Percentiles rank a stretch among this genome's conserved stretches.
Evolutionary conservation across 2,113 vertebrate genomes (phyloP).

Genomic region (Corydoras maculifer): DNA sequence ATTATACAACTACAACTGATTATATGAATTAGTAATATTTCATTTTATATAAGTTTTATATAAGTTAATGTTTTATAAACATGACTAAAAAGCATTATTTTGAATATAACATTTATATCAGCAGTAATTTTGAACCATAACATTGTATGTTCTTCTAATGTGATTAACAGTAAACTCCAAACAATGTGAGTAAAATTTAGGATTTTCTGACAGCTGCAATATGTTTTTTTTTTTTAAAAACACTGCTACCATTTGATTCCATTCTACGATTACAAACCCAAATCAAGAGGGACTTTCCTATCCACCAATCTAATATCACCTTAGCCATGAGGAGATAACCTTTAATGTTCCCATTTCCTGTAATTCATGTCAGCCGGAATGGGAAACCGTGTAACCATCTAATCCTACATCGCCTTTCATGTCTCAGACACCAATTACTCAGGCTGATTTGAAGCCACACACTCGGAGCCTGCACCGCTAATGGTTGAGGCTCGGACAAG

Average conservation of each 20-base stretch:
- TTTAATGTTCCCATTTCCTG: conserved; percentile 46
- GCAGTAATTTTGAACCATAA: too few species aligned
- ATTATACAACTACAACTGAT: too few species aligned
- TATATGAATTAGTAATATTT: too few species aligned
- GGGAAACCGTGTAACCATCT: conserved; percentile 32
- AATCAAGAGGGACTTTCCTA: conserved; percentile 11
- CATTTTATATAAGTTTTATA: too few species aligned
- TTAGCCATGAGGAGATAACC: conserved; percentile 36
- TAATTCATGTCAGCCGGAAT: conserved; percentile 42
- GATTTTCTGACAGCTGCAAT: neutral
- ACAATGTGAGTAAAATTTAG: neutral
- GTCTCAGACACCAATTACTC: conserved; percentile 46
- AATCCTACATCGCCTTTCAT: conserved; percentile 43
- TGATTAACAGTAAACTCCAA: too few species aligned
- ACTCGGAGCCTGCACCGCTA: conserved; percentile 21
- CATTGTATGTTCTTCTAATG: too few species aligned
- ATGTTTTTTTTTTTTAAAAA: neutral
- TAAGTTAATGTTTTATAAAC: too few species aligned
- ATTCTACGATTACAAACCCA: conserved; percentile 3
- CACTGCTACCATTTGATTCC: neutral
- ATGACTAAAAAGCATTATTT: too few species aligned
- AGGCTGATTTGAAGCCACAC: conserved; percentile 32
- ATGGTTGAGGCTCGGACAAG: conserved; percentile 47
- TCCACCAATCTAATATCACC: conserved; percentile 13
- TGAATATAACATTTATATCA: too few species aligned